These are phyloP conservation scores for Danio aesculapii DNA, from an alignment of 2,797 vertebrate species.

Conservation along the genomic window DNA sequence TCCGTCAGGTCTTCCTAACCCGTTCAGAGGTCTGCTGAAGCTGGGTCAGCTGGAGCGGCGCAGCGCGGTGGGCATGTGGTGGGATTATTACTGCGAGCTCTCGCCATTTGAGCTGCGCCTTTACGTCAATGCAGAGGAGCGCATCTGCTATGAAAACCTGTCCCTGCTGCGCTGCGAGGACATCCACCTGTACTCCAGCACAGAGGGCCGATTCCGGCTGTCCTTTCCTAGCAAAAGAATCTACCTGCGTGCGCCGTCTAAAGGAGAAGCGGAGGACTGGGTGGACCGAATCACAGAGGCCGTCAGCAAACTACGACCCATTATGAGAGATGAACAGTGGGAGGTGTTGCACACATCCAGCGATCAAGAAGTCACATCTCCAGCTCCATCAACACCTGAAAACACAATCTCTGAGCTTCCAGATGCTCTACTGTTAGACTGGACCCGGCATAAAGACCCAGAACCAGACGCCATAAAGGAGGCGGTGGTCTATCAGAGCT, in stretches of 20 bases:
- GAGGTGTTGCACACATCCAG: constrained; percentile 75
- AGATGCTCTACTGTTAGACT: constrained; percentile 70
- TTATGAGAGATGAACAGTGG: constrained; percentile 81
- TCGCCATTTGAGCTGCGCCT: constrained; percentile 91
- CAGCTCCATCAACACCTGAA: constrained; percentile 60
- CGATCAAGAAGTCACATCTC: neutral
- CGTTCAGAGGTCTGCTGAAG: constrained; percentile 93
- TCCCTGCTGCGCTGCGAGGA: constrained; percentile 91
- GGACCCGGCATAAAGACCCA: constrained; percentile 74
- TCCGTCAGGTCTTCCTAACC: constrained; percentile 88
- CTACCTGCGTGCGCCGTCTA: constrained; percentile 84
- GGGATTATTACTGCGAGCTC: constrained; percentile 90
- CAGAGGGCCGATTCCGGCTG: constrained; percentile 90
- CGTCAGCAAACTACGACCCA: constrained; percentile 84
- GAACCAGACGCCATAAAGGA: constrained; percentile 93
- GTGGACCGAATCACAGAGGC: constrained; percentile 91
- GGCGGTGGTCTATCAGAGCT: constrained; percentile 83
- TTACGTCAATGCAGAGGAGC: constrained; percentile 84
- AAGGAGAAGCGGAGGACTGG: constrained; percentile 95
- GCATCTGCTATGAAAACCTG: constrained; percentile 86
- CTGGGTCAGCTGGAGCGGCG: constrained; percentile 90
- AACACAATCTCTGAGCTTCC: constrained; percentile 27
- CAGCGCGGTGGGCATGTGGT: constrained; percentile 88
- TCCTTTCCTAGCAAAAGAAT: constrained; percentile 85
- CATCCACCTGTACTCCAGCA: constrained; percentile 72